Evolutionary conservation across 2,113 vertebrate species (phyloP).

Genomic region (Diadophis punctatus): DNA sequence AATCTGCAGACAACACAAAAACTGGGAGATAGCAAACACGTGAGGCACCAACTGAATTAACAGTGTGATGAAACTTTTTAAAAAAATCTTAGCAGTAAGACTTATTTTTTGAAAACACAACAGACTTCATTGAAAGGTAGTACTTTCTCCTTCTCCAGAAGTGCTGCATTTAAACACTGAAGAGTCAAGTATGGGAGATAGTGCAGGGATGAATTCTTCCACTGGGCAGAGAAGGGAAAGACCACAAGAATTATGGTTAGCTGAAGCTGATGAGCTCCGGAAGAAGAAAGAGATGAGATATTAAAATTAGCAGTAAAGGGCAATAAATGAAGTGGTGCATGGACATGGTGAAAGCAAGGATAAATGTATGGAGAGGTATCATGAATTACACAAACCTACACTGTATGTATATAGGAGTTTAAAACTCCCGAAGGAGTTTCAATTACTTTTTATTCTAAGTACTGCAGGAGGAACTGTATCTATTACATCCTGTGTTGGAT

Average conservation of each 20-base stretch:
- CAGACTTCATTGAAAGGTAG: background rate
- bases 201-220: background rate
- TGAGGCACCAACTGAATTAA: background rate
- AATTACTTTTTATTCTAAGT: background rate
- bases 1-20: background rate
- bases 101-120: background rate
- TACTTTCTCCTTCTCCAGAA: background rate
- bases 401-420: background rate
- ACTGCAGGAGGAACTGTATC: background rate
- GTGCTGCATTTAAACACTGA: background rate
- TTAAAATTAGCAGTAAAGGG: background rate
- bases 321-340: background rate
- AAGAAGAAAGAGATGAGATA: background rate
- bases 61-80: background rate
- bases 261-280: background rate
- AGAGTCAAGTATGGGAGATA: background rate
- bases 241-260: background rate
- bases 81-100: background rate
- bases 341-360: background rate
- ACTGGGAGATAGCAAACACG: background rate
- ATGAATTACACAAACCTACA: background rate
- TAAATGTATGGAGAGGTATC: background rate
- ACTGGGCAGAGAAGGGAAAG: background rate
- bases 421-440: background rate
- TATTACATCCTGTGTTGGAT: background rate